A percentile compares a stretch with the other conserved stretches of the same genome.
phyloP scores from a whole-genome alignment of 2,113 vertebrate genomes.

The Scolopax mira region DNA sequence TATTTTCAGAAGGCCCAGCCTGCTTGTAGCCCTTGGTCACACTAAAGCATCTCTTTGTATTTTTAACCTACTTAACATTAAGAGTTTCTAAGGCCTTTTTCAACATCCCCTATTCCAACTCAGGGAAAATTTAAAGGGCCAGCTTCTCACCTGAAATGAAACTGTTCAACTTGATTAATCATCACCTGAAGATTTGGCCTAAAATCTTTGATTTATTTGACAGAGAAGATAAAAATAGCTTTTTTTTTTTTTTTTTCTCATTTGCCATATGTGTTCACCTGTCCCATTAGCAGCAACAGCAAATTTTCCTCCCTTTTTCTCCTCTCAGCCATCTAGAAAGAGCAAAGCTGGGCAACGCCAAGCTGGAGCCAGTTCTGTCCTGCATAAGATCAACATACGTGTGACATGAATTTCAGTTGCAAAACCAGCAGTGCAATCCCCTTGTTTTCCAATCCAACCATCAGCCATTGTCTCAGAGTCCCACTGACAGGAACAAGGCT shows the following conservation, averaged over 20 bases:
- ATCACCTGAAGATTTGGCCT: background rate
- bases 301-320: background rate
- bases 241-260: accelerated
- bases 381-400: background rate
- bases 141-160: background rate
- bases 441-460: background rate
- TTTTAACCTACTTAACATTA: background rate
- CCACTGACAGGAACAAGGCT: background rate
- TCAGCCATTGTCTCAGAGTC: background rate
- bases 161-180: background rate
- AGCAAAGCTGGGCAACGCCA: background rate
- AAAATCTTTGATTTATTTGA: background rate
- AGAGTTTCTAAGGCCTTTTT: background rate
- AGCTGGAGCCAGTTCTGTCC: background rate
- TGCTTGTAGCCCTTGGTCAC: background rate
- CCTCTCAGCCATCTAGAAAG: background rate
- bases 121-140: background rate
- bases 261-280: background rate
- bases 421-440: background rate
- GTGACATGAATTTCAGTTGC: background rate
- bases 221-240: background rate
- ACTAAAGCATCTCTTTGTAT: background rate
- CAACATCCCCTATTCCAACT: background rate
- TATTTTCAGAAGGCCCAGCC: background rate
- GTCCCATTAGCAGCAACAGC: background rate